Conservation (phyloP, 2,888 invertebrate species). For the Apeira syringaria region DNA sequence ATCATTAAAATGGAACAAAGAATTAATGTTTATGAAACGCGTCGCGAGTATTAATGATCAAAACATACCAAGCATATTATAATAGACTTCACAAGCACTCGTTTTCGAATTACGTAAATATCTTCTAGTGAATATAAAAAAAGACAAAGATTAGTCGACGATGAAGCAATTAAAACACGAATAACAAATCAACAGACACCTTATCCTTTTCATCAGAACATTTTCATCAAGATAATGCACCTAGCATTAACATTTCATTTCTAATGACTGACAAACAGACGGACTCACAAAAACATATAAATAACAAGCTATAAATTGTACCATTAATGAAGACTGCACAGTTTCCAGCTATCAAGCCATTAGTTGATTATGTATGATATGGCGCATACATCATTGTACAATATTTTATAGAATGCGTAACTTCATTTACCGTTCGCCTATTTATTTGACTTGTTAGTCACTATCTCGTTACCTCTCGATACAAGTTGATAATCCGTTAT, state of each 20-base stretch:
- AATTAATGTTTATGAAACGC: too few species aligned
- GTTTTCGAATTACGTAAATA: constrained; percentile 8
- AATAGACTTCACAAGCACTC: too few species aligned
- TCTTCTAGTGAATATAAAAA: constrained; percentile 10
- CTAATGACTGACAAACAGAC: constrained; percentile 45
- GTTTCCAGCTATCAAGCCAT: constrained; percentile 13
- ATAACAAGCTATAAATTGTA: constrained; percentile 58
- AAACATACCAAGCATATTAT: too few species aligned
- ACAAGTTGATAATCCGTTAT: constrained; percentile 79
- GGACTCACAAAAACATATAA: constrained; percentile 36
- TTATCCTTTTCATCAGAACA: constrained; percentile 37
- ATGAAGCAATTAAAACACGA: constrained; percentile 19
- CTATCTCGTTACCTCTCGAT: constrained; percentile 68
- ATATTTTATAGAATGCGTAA: constrained; percentile 37
- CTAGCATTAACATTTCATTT: constrained; percentile 45
- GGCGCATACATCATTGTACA: constrained; percentile 32
- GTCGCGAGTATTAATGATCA: too few species aligned
- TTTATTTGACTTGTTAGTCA: constrained; percentile 69
- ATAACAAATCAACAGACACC: constrained; percentile 26
- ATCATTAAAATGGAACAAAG: too few species aligned
- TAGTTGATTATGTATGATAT: constrained; percentile 16
- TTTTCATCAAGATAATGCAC: constrained; percentile 39
- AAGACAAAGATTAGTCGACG: constrained; percentile 10
- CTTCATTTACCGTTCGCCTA: constrained; percentile 74
- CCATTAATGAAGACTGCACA: constrained; percentile 53